A percentile compares a stretch with the other conserved stretches of the same genome.
phyloP scores from a whole-genome alignment of 2,113 vertebrate genomes.

The Equus przewalskii region DNA sequence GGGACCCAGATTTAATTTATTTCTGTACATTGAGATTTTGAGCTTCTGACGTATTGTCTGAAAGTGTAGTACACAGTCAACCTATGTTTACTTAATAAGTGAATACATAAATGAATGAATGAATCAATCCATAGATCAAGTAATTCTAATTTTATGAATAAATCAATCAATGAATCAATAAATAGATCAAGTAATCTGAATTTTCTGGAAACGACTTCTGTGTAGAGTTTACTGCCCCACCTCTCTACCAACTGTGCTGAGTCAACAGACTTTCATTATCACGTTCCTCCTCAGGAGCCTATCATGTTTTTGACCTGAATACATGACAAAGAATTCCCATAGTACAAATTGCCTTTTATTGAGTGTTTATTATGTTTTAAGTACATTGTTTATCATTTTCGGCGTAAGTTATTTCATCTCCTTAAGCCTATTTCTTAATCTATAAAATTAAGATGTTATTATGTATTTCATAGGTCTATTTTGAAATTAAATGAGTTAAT shows the following conservation, averaged over 20 bases:
- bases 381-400: neutral
- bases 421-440: conserved; percentile 5
- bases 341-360: neutral
- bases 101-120: neutral
- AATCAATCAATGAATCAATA: conserved; percentile 15
- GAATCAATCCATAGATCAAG: neutral
- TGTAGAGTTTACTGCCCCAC: neutral
- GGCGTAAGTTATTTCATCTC: neutral
- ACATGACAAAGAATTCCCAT: neutral
- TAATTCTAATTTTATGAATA: neutral
- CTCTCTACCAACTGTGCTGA: neutral
- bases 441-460: conserved; percentile 11
- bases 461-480: neutral
- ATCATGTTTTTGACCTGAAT: neutral
- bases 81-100: neutral
- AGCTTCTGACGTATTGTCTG: neutral
- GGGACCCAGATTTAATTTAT: neutral
- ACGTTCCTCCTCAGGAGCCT: neutral
- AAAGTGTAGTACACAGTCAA: neutral
- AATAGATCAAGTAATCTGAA: conserved; percentile 21
- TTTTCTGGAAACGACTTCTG: conserved; percentile 34
- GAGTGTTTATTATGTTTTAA: neutral
- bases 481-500: neutral
- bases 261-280: neutral
- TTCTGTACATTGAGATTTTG: neutral